A percentile compares a stretch with the other conserved stretches of the same genome.
These are phyloP conservation scores for Liodrosophila aerea DNA, from an alignment of 2,888 invertebrate genomes.

Conservation along the genomic window DNA sequence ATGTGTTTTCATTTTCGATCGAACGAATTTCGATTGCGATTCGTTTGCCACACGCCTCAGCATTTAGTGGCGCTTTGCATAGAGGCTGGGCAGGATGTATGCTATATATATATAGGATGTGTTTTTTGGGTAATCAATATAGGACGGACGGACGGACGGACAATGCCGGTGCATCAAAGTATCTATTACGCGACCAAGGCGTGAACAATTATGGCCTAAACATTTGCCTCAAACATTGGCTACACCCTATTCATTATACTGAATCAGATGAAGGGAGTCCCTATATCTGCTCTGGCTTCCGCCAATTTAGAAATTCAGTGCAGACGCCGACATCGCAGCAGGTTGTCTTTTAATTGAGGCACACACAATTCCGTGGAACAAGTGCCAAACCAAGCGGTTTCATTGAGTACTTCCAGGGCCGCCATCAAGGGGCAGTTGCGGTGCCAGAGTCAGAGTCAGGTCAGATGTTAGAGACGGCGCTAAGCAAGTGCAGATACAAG, in stretches of 20 bases:
- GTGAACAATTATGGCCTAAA: slow-evolving; percentile 72
- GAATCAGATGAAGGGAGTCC: not conserved
- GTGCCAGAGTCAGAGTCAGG: not conserved
- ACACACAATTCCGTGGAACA: slow-evolving; percentile 31
- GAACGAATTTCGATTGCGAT: slow-evolving; percentile 23
- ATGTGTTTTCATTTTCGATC: slow-evolving; percentile 4
- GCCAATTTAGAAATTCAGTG: slow-evolving; percentile 61
- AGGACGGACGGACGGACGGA: slow-evolving; percentile 10
- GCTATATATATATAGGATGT: slow-evolving; percentile 9
- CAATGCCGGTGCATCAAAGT: slow-evolving; percentile 59
- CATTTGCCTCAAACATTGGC: slow-evolving; percentile 66
- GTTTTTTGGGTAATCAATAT: slow-evolving; percentile 47
- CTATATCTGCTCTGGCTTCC: slow-evolving; percentile 47
- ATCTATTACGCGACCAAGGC: slow-evolving; percentile 64
- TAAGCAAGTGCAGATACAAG: too few species aligned
- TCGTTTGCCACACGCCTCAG: slow-evolving; percentile 52
- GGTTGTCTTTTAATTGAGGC: slow-evolving; percentile 68
- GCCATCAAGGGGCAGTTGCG: too few species aligned
- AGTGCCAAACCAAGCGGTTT: slow-evolving; percentile 41
- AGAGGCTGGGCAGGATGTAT: slow-evolving; percentile 52
- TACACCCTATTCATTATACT: slow-evolving; percentile 33
- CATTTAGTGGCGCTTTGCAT: slow-evolving; percentile 68
- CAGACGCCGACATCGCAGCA: slow-evolving; percentile 58
- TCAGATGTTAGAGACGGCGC: too few species aligned
- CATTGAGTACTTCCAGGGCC: slow-evolving; percentile 44